Base-by-base conservation (phyloP, 2,888 invertebrate genomes). In the Diloba caeruleocephala region DNA sequence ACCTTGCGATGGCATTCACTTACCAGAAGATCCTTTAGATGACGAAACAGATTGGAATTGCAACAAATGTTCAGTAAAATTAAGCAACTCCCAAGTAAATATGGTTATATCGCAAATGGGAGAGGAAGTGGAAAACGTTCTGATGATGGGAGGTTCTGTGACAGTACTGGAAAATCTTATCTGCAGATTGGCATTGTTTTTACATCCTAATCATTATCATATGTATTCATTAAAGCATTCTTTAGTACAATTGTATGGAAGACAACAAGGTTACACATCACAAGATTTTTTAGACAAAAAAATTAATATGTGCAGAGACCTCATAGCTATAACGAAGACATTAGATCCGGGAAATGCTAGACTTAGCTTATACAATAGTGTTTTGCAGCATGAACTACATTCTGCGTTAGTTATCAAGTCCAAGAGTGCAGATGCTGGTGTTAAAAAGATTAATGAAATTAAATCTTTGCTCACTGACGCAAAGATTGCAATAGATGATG, bases 161-260 rank as follows among this genome's bases (percentile, higher is more conserved):
- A 88, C 94, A 8, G 94, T 94, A 60, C 84, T 96, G 53, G 96
- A 96, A 72, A 93, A 94, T 48, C 84, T 97, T 2, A 78, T 97
- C 6, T 94, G 94, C 37, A 96, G 97, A 68, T 87, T 97, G 42
- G 94, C 96, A 1, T 95, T 95, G 57, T 96, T 98, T 70, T 89
- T 98, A 48, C 98, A 98, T 88, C 96, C 96, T 0, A 96, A 97
- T 79, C 98, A 98, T 87, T 98, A 97, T 81, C 97, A 97, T 71
- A 94, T 97, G 64, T 97, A 97, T 75, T 95, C 96, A 0, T 94
- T 97, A 6, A 96, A 97, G 72, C 98, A 98, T 85, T 96, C 97
- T 0, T 87, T 98, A 21, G 93, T 98, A 42, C 98, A 98, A 79
- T 82, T 98, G 39, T 96, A 96, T 79, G 97, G 97, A 5, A 94